Evolutionary conservation across 2,113 vertebrate genomes (phyloP).

Genomic region (Nycticorax nycticorax): DNA sequence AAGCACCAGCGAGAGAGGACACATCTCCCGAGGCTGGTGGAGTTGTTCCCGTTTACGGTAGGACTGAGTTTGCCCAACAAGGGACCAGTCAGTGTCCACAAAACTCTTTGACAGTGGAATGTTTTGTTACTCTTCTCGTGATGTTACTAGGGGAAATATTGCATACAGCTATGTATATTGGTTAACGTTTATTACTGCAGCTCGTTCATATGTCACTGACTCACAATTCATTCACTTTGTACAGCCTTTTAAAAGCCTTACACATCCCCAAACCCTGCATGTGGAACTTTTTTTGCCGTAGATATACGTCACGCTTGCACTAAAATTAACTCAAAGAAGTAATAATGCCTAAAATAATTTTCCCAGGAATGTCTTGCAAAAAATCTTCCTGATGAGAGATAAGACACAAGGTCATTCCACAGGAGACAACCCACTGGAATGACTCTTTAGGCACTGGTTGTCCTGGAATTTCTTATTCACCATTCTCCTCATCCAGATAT

Average conservation of each 20-base stretch:
- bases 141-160: neutral
- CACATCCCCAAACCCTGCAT: neutral
- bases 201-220: neutral
- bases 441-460: neutral
- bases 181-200: conserved; percentile 9
- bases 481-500: neutral
- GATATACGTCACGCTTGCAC: neutral
- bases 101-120: neutral
- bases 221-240: neutral
- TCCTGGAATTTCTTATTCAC: conserved; percentile 33
- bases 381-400: neutral
- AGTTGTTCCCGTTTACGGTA: neutral
- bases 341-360: neutral
- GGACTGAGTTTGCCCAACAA: neutral
- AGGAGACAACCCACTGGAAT: neutral
- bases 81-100: neutral
- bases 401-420: neutral
- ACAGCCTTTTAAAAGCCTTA: neutral
- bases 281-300: neutral
- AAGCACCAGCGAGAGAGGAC: neutral
- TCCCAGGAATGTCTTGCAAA: neutral
- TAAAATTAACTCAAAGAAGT: neutral
- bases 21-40: neutral
- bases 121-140: neutral
- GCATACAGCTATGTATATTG: neutral